phyloP scores from a whole-genome alignment of 2,113 vertebrate genomes.

The Blennius ocellaris region DNA sequence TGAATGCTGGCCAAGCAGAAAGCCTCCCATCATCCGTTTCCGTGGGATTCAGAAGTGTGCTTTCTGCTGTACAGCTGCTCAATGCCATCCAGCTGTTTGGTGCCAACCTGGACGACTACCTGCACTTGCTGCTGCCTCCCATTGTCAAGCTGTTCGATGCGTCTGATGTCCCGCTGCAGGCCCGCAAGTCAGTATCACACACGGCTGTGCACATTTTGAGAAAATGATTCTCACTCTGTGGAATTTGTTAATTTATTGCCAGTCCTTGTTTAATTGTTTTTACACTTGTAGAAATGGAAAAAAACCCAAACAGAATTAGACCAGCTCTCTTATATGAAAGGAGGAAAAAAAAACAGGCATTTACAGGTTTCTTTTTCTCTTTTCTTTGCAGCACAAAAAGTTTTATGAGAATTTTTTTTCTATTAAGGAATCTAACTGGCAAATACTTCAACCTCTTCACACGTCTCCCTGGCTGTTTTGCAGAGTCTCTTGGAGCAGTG shows the following conservation, averaged over 20 bases:
- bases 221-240: neutral
- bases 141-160: conserved; percentile 98
- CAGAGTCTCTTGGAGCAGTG: neutral
- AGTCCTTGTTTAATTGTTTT: neutral
- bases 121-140: conserved; percentile 95
- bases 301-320: neutral
- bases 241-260: neutral
- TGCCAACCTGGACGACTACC: conserved; percentile 97
- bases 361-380: neutral
- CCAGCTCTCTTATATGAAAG: neutral
- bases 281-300: neutral
- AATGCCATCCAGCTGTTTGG: conserved; percentile 98
- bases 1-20: too few relatives aligned
- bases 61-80: conserved; percentile 85
- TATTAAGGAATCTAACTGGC: conserved; percentile 7
- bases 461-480: conserved; percentile 4
- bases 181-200: conserved; percentile 90
- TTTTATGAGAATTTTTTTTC: conserved; percentile 13
- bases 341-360: neutral
- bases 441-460: conserved; percentile 19
- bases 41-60: conserved; percentile 1
- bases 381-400: neutral
- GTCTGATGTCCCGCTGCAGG: conserved; percentile 89
- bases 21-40: neutral
- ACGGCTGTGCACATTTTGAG: neutral